phyloP scores from a whole-genome alignment of 2,797 vertebrate genomes.

The Epinephelus coioides region DNA sequence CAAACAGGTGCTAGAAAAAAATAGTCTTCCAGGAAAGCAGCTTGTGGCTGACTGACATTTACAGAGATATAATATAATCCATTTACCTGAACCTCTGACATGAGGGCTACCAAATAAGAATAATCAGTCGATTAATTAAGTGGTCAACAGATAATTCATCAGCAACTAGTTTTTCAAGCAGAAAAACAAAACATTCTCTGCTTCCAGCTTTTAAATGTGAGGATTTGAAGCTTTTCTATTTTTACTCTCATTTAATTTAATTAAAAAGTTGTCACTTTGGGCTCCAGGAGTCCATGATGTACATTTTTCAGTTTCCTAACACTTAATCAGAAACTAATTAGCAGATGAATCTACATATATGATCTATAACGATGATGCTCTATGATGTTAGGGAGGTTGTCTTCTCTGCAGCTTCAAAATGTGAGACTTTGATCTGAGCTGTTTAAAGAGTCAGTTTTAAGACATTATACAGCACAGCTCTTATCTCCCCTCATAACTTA shows the following conservation, averaged over 20 bases:
- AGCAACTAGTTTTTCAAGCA: neutral
- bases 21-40: constrained; percentile 19
- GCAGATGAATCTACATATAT: neutral
- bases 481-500: constrained; percentile 13
- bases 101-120: neutral
- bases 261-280: neutral
- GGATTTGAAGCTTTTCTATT: too few species aligned
- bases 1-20: constrained; percentile 24
- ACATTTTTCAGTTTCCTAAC: neutral
- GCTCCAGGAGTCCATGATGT: too few species aligned
- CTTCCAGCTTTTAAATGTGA: too few species aligned
- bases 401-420: neutral
- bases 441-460: neutral
- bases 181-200: neutral
- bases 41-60: constrained; percentile 17
- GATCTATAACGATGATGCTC: neutral
- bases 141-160: neutral
- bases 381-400: neutral
- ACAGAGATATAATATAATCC: neutral
- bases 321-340: neutral
- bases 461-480: neutral
- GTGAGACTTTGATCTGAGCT: neutral
- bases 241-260: too few species aligned
- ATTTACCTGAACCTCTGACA: neutral
- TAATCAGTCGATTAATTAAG: neutral